A percentile compares a stretch with the other conserved stretches of the same genome.
Evolutionary conservation across 2,113 vertebrate species (phyloP).

Genomic region (Catharus minimus): DNA sequence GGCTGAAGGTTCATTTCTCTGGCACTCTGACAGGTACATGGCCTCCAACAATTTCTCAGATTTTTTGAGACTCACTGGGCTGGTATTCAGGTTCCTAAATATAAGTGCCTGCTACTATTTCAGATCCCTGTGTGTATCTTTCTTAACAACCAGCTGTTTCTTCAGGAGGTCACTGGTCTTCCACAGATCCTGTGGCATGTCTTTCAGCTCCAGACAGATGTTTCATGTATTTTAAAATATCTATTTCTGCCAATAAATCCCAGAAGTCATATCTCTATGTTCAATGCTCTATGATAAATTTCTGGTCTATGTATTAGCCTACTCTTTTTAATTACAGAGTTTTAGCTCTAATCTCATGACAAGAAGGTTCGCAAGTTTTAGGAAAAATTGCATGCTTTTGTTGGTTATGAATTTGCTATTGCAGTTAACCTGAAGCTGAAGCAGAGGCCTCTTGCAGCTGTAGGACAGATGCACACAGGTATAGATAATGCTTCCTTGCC

Average conservation of each 20-base stretch:
- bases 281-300: background rate
- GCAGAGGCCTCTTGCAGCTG: background rate
- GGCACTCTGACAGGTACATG: accelerated
- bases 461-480: background rate
- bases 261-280: background rate
- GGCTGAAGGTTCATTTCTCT: background rate
- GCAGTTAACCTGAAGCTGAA: background rate
- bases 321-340: background rate
- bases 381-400: background rate
- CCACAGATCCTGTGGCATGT: background rate
- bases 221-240: background rate
- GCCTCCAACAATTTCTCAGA: background rate
- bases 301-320: background rate
- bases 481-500: background rate
- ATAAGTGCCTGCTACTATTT: background rate
- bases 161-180: background rate
- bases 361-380: background rate
- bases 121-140: background rate
- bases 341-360: background rate
- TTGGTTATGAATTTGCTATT: background rate
- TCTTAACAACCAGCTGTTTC: background rate
- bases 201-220: background rate
- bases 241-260: background rate
- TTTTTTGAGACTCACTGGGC: background rate
- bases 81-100: background rate